These are phyloP conservation scores for Neodiprion pinetum DNA, from an alignment of 1,140 invertebrate species.

Conservation along the genomic window DNA sequence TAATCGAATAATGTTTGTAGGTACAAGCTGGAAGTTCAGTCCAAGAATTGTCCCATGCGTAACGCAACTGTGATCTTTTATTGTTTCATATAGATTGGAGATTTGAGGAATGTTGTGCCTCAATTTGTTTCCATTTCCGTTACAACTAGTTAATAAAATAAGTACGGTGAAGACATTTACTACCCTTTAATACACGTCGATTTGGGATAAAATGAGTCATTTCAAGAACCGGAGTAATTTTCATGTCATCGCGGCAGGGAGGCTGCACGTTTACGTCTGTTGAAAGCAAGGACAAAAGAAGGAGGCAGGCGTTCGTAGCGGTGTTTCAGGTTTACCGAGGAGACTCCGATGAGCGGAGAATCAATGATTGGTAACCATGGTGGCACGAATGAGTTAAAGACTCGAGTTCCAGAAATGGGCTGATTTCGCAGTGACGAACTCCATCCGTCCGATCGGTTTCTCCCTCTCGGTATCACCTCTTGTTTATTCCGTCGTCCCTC, in stretches of 20 bases:
- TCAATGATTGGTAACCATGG: constrained; percentile 1
- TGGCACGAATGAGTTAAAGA: constrained; percentile 2
- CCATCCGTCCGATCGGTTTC: neutral
- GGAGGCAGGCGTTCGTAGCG: neutral
- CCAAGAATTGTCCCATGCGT: no score
- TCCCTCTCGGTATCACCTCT: neutral
- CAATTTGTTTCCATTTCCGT: no score
- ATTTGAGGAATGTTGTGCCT: no score
- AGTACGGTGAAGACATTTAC: no score
- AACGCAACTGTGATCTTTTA: no score
- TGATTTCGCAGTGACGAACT: neutral
- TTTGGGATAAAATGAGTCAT: neutral
- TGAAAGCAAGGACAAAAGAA: neutral
- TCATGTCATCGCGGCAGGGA: neutral
- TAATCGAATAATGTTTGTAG: no score
- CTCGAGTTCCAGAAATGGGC: constrained; percentile 6
- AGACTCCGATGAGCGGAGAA: neutral
- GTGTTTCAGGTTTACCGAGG: neutral
- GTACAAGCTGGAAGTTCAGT: no score
- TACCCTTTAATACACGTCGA: no score
- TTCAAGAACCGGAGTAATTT: neutral
- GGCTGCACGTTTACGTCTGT: neutral
- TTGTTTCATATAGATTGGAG: no score
- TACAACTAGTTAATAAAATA: no score
- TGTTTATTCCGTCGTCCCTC: neutral